Evolutionary conservation across 2,888 invertebrate species (phyloP).

Genomic region (Drosophila trichaetosa): DNA sequence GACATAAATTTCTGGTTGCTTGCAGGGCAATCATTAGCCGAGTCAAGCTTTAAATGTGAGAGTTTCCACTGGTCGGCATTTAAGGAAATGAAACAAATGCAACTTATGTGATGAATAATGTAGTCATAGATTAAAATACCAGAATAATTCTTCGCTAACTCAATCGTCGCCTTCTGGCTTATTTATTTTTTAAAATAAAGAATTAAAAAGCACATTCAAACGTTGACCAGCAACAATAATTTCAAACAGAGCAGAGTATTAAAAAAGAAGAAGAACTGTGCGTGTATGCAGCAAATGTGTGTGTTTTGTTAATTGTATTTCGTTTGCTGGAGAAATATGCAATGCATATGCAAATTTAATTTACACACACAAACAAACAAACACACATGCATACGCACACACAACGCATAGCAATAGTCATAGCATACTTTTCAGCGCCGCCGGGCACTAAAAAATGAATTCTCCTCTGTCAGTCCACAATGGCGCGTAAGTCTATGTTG

Average conservation of each 20-base stretch:
- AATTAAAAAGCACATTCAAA: conserved; percentile 7
- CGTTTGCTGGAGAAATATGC: conserved; percentile 66
- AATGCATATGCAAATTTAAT: conserved; percentile 74
- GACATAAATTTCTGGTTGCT: conserved; percentile 55
- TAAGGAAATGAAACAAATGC: not conserved
- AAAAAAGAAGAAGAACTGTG: conserved; percentile 42
- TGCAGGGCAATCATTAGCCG: conserved; percentile 49
- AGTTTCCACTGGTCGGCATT: conserved; percentile 17
- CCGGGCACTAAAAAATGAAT: conserved; percentile 61
- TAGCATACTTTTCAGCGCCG: conserved; percentile 73
- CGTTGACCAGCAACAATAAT: conserved; percentile 23
- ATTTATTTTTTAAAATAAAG: not conserved
- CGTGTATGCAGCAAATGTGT: conserved; percentile 11
- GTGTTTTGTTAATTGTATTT: conserved; percentile 58
- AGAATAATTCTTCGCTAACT: not conserved
- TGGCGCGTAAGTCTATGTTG: conserved; percentile 4
- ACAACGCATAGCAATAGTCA: conserved; percentile 29
- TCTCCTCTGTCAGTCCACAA: conserved; percentile 20
- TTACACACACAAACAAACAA: conserved; percentile 44
- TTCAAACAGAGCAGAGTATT: conserved; percentile 10
- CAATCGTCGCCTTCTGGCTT: not conserved
- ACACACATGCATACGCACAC: conserved; percentile 6
- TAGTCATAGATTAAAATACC: not conserved
- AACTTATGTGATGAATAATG: not conserved
- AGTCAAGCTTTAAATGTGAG: conserved; percentile 10